Conservation (phyloP, 2,797 vertebrate genomes). For the Molossus molossus region DNA sequence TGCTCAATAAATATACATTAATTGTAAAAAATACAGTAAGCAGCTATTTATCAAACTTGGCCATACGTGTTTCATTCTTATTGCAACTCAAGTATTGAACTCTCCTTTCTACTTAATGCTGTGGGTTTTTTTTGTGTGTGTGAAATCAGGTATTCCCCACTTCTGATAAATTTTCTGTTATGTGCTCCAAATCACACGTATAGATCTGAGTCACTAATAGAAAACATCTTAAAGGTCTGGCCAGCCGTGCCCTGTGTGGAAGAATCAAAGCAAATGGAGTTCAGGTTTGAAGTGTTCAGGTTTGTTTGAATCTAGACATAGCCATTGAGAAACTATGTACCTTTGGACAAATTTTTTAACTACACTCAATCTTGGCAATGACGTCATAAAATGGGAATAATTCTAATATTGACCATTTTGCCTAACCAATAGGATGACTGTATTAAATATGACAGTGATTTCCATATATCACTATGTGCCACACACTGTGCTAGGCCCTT, state of each 20-base stretch:
- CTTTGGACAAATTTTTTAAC: background rate
- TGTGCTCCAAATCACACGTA: background rate
- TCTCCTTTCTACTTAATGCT: background rate
- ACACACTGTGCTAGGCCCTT: background rate
- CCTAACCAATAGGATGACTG: background rate
- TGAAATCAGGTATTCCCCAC: background rate
- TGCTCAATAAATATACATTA: background rate
- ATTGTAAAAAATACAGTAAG: background rate
- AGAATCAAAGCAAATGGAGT: background rate
- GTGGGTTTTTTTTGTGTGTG: background rate
- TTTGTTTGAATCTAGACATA: constrained; percentile 7
- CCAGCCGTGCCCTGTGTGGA: background rate
- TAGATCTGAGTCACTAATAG: background rate
- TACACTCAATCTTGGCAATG: background rate
- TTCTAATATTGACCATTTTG: background rate
- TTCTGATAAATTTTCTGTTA: background rate
- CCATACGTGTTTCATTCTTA: background rate
- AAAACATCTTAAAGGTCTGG: background rate
- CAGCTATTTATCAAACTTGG: background rate
- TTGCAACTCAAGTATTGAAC: background rate
- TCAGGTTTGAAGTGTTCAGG: constrained; percentile 15
- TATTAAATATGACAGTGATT: background rate
- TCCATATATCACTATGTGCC: background rate
- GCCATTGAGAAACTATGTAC: constrained; percentile 15
- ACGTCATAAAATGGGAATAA: background rate